Evolutionary conservation across 2,797 vertebrate species (phyloP), one percentile per base, ranked within the genome.

Genomic region (Nasua narica): DNA sequence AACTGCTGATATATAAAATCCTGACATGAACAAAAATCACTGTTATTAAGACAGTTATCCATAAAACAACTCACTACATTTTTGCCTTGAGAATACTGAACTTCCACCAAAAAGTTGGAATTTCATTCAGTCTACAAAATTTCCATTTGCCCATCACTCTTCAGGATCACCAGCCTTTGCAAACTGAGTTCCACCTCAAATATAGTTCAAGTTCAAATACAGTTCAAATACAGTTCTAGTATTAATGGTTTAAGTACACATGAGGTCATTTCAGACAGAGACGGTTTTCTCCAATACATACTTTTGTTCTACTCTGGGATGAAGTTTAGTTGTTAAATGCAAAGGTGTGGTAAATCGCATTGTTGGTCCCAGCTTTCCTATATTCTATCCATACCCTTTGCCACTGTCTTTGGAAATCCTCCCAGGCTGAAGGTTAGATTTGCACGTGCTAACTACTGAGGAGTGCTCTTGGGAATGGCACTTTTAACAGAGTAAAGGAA

Each of bases 51-150:
- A 29, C 37, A 19, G 69, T 89, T 67, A 60, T 32, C 84, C 43
- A 79, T 72, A 82, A 89, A 87, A 90, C 48, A 89, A 50, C 58
- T 96, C 62, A 18, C 1, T 50, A 37, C 50, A 43, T 62, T 95
- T 95, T 95, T 93, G 25, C 56, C 14, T 85, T 70, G 37, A 93
- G 65, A 86, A 74, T 43, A 84, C 29, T n/a, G 82, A 92, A 58
- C 8, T 43, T 54, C 21, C 35, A 77, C 18, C 40, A 79, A 3
- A 19, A 46, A 32, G 54, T 96, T 94, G 48, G 10, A 72, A 95
- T 92, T 67, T 74, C 46, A 90, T 90, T 87, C 62, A 69, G 88
- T 84, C 87, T 87, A 88, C 18, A 79, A 69, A 92, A n/a, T 79
- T 94, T 87, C 58, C n/a, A 93, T 65, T 81, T 72, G 37, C 35